Evolutionary conservation across 2,113 vertebrate genomes (phyloP).

Genomic region (Mystacornis crossleyi): DNA sequence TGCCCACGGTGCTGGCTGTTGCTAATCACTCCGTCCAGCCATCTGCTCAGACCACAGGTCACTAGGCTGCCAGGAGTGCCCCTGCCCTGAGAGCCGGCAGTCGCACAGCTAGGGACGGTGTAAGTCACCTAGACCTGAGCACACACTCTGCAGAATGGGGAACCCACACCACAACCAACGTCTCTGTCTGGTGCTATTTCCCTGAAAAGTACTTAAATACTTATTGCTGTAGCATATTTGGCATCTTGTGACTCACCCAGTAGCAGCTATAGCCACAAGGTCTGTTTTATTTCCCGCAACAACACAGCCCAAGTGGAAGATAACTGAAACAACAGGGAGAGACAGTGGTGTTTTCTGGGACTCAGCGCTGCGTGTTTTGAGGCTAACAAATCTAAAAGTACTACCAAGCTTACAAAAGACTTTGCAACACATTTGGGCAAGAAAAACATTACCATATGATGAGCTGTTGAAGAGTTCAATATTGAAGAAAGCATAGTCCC

Average conservation of each 20-base stretch:
- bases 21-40: background rate
- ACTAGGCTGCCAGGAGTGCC: background rate
- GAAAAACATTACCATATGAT: constrained; percentile 85
- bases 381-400: constrained; percentile 24
- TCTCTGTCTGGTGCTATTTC: background rate
- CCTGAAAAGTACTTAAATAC: background rate
- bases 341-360: background rate
- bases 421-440: background rate
- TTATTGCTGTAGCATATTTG: accelerated
- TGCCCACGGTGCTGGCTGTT: accelerated
- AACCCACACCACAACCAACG: background rate
- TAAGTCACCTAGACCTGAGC: background rate
- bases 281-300: background rate
- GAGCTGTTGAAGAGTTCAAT: constrained; percentile 98
- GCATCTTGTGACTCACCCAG: background rate
- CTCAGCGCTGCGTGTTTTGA: background rate
- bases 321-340: background rate
- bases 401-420: background rate
- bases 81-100: background rate
- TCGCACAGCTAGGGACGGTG: background rate
- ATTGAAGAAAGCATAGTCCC: constrained; percentile 93
- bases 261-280: background rate
- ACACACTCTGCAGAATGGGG: background rate
- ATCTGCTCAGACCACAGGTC: accelerated
- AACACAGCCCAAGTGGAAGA: background rate